Evolutionary conservation across 2,888 invertebrate genomes (phyloP).

Genomic region (Tholera decimalis): DNA sequence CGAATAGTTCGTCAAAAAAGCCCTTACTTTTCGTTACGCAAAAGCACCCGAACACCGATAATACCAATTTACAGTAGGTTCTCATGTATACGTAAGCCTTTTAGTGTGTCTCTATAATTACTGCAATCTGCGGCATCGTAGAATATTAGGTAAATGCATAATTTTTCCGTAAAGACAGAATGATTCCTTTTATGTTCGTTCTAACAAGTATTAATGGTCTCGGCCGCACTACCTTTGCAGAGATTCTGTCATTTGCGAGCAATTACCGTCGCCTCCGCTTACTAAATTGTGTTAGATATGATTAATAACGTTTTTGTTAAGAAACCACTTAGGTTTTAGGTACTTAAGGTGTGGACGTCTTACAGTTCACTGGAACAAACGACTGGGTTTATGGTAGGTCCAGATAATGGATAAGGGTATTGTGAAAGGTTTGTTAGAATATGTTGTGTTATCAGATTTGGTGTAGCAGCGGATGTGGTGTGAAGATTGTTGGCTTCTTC

Average conservation of each 20-base stretch:
- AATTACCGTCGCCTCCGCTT: slow-evolving; percentile 80
- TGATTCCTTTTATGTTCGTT: slow-evolving; percentile 83
- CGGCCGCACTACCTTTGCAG: slow-evolving; percentile 69
- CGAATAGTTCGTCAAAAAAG: not conserved
- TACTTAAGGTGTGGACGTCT: slow-evolving; percentile 22
- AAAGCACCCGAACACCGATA: slow-evolving; percentile 56
- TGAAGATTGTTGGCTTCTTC: too few relatives aligned
- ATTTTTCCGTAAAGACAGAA: slow-evolving; percentile 80
- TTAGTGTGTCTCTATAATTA: slow-evolving; percentile 70
- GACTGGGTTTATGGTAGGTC: not conserved
- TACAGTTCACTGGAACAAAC: not conserved
- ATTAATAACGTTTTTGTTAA: slow-evolving; percentile 77
- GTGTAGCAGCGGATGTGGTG: too few relatives aligned
- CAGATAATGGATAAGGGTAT: not conserved
- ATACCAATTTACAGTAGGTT: slow-evolving; percentile 64
- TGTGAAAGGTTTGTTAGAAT: too few relatives aligned
- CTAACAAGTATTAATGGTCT: slow-evolving; percentile 85
- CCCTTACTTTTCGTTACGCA: slow-evolving; percentile 20
- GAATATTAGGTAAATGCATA: slow-evolving; percentile 78
- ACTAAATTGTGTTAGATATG: slow-evolving; percentile 79
- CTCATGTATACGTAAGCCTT: slow-evolving; percentile 59
- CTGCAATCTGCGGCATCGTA: slow-evolving; percentile 62
- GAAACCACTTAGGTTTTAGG: slow-evolving; percentile 51
- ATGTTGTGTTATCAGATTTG: too few relatives aligned
- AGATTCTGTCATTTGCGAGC: slow-evolving; percentile 83